phyloP scores from a whole-genome alignment of 64 coral and sea anemone species.

The Pocillopora verrucosa region DNA sequence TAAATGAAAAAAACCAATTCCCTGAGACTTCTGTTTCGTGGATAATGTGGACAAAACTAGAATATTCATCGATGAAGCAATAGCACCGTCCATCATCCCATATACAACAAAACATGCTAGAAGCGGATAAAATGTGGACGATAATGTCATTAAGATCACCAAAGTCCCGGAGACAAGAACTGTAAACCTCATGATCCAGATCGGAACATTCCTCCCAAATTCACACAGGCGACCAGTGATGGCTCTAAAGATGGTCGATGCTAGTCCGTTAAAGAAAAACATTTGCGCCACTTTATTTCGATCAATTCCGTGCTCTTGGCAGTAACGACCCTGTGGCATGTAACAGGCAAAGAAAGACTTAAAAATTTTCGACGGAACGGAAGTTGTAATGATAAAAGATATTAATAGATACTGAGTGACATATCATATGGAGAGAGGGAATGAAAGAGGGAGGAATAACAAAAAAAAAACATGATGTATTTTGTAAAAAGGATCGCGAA shows the following conservation, averaged over 20 bases:
- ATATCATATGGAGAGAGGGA: too few relatives aligned
- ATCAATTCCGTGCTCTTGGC: slow-evolving; percentile 11
- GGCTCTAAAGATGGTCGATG: slow-evolving; percentile 1
- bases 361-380: too few relatives aligned
- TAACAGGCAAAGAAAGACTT: neutral
- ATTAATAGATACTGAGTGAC: too few relatives aligned
- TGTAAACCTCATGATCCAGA: neutral
- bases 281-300: neutral
- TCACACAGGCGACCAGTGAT: neutral
- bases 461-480: too few relatives aligned
- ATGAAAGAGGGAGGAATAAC: too few relatives aligned
- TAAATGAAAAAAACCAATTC: slow-evolving; percentile 4
- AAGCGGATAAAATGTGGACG: neutral
- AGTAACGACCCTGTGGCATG: neutral
- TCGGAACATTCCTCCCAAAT: neutral
- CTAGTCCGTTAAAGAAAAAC: neutral
- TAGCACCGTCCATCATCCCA: neutral
- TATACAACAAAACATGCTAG: slow-evolving; percentile 21
- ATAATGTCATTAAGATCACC: neutral
- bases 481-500: too few relatives aligned
- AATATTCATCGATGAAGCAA: slow-evolving; percentile 1
- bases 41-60: neutral
- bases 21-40: neutral
- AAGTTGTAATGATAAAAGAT: too few relatives aligned
- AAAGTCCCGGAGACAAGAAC: neutral